Evolutionary conservation across 2,888 invertebrate species (phyloP).

Genomic region (Mactromeris polynyma): DNA sequence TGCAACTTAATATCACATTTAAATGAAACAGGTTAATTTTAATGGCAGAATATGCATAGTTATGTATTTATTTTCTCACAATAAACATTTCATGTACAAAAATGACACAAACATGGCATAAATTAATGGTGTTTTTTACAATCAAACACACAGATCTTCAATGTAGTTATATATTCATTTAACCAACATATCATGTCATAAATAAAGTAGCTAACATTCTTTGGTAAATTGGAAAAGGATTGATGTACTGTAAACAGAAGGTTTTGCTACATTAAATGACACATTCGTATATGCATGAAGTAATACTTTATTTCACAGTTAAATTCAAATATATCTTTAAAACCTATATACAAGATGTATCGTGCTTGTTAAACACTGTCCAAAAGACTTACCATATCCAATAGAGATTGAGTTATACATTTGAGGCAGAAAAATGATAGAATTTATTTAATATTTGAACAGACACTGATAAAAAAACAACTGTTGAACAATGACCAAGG

Average conservation of each 20-base stretch:
- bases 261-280: constrained; percentile 6
- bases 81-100: background rate
- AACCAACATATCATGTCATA: background rate
- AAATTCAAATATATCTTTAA: background rate
- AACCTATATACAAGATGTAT: background rate
- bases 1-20: background rate
- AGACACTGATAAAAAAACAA: too few relatives aligned
- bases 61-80: background rate
- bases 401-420: background rate
- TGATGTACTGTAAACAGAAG: background rate
- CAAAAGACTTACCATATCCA: background rate
- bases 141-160: background rate
- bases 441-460: too few relatives aligned
- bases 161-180: background rate
- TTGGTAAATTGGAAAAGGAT: background rate
- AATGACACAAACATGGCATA: background rate
- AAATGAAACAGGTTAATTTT: background rate
- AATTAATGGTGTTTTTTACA: background rate
- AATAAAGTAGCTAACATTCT: background rate
- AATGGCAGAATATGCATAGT: background rate
- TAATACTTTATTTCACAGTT: background rate
- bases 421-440: background rate
- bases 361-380: background rate
- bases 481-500: too few relatives aligned
- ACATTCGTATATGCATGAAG: constrained; percentile 2